phyloP scores from a whole-genome alignment of 2,888 invertebrate species.

The Tribolium freemani region DNA sequence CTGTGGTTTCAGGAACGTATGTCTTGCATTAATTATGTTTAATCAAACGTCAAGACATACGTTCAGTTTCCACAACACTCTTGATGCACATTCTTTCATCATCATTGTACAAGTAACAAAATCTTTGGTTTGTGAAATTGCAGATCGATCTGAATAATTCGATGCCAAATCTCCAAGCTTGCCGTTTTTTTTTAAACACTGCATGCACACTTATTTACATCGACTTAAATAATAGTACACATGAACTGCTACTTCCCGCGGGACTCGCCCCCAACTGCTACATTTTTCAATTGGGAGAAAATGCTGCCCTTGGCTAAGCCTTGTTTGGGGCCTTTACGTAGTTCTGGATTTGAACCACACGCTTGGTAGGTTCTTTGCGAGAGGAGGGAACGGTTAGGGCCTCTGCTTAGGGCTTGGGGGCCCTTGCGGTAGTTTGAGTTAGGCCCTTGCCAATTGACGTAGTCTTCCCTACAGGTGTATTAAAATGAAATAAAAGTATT shows the following conservation, averaged over 20 bases:
- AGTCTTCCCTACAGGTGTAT: slow-evolving; percentile 75
- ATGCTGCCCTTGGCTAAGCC: slow-evolving; percentile 85
- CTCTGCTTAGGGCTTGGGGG: slow-evolving; percentile 69
- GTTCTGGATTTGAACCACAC: slow-evolving; percentile 76
- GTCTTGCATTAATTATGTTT: no score
- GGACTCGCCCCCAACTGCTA: slow-evolving; percentile 67
- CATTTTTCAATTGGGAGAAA: slow-evolving; percentile 76
- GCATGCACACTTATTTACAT: not conserved
- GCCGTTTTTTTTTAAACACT: not conserved
- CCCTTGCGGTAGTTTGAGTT: slow-evolving; percentile 75
- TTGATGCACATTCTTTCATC: no score
- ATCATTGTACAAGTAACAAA: no score
- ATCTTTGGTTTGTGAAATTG: not conserved
- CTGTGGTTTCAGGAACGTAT: no score
- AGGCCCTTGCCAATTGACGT: slow-evolving; percentile 87
- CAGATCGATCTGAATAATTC: not conserved
- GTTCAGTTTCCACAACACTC: no score
- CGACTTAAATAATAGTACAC: slow-evolving; percentile 57
- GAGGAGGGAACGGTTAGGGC: slow-evolving; percentile 68
- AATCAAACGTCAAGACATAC: no score
- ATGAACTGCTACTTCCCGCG: slow-evolving; percentile 68
- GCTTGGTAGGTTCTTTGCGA: slow-evolving; percentile 69
- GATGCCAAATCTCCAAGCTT: not conserved
- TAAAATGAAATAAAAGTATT: not conserved
- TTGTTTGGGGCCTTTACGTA: slow-evolving; percentile 80